phyloP scores from a whole-genome alignment of 2,888 invertebrate genomes.

The Trisateles emortualis region DNA sequence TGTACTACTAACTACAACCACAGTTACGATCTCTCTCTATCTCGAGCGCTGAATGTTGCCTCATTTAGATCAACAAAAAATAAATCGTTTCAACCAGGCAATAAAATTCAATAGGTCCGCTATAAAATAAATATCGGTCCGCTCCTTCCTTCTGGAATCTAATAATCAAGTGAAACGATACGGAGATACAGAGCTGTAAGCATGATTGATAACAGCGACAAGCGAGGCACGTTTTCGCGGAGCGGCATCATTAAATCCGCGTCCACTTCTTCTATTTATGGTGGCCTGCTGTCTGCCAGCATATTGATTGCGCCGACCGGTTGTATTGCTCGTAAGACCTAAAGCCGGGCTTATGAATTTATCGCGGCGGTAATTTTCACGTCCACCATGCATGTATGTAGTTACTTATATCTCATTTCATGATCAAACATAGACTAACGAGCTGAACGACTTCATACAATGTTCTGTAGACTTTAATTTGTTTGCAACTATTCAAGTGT shows the following conservation, averaged over 20 bases:
- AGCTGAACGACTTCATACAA: constrained; percentile 63
- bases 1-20: constrained; percentile 21
- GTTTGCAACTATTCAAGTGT: constrained; percentile 28
- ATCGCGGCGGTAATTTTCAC: constrained; percentile 67
- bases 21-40: constrained; percentile 34
- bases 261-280: constrained; percentile 79
- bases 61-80: constrained; percentile 50
- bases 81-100: constrained; percentile 43
- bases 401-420: constrained; percentile 46
- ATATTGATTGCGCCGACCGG: constrained; percentile 77
- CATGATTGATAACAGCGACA: constrained; percentile 77
- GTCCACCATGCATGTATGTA: constrained; percentile 50
- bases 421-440: constrained; percentile 64
- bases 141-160: constrained; percentile 51
- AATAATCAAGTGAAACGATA: constrained; percentile 68
- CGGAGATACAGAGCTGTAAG: constrained; percentile 54
- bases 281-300: constrained; percentile 72
- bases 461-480: constrained; percentile 55
- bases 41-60: constrained; percentile 20
- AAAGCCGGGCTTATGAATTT: constrained; percentile 53
- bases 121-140: constrained; percentile 49
- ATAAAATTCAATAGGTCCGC: constrained; percentile 59
- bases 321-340: constrained; percentile 54
- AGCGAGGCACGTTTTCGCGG: constrained; percentile 68
- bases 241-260: constrained; percentile 70